Conservation (phyloP, 2,797 vertebrate species). For the Siniperca obscura region DNA sequence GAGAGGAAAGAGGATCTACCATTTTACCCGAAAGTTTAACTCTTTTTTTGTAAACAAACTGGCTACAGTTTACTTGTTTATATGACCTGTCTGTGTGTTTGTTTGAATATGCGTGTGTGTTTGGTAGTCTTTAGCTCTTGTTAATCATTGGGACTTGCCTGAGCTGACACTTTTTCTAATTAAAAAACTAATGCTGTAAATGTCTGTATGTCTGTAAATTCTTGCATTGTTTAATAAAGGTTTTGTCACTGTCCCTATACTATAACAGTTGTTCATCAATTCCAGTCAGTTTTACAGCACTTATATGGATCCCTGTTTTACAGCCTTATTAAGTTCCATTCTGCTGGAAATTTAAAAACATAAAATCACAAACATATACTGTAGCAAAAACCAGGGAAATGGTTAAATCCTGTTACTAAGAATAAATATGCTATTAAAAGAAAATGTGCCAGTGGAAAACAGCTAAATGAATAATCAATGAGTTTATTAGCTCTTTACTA, state of each 20-base stretch:
- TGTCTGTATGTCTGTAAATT: constrained; percentile 60
- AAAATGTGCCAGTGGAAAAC: neutral
- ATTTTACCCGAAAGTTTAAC: neutral
- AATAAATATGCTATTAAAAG: neutral
- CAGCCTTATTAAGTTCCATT: neutral
- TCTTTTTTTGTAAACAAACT: neutral
- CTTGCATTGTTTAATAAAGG: constrained; percentile 66
- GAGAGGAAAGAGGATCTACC: neutral
- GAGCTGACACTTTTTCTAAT: constrained; percentile 55
- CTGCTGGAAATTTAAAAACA: neutral
- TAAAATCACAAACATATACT: neutral
- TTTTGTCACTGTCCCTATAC: constrained; percentile 46
- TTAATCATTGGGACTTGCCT: constrained; percentile 36
- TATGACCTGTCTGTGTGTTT: constrained; percentile 25
- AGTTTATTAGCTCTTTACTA: neutral
- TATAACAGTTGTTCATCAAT: neutral
- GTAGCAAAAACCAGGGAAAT: neutral
- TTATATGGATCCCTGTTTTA: neutral
- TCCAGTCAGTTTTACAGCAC: neutral
- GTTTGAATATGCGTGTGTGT: constrained; percentile 17
- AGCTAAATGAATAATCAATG: neutral
- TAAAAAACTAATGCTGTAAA: constrained; percentile 58
- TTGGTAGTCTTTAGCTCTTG: constrained; percentile 28
- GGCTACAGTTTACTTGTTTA: constrained; percentile 19
- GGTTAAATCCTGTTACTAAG: neutral